phyloP scores from a whole-genome alignment of 2,888 invertebrate genomes.

The Scaptomyza cyrtandrae region DNA sequence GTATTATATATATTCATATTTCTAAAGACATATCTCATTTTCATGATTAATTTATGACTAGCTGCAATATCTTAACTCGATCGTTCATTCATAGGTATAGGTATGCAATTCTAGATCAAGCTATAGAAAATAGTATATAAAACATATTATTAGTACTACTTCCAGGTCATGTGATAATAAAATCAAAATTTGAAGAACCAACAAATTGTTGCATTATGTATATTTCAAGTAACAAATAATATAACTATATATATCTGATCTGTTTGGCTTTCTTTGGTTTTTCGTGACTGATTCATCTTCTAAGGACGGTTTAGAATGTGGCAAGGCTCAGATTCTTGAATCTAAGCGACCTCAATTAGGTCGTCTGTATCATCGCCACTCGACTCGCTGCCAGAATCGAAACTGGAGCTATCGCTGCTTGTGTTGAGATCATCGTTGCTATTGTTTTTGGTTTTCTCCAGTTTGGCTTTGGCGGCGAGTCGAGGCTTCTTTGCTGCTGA shows the following conservation, averaged over 20 bases:
- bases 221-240: background rate
- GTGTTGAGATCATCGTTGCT: no score
- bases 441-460: no score
- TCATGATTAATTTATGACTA: no score
- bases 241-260: background rate
- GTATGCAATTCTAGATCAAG: no score
- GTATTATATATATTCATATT: no score
- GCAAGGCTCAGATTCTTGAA: no score
- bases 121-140: no score
- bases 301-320: background rate
- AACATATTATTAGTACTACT: no score
- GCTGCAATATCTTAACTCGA: no score
- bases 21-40: no score
- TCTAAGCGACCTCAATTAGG: background rate
- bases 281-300: background rate
- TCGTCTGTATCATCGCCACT: background rate
- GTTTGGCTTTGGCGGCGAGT: background rate
- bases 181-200: background rate
- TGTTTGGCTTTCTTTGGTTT: background rate
- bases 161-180: no score
- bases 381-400: background rate
- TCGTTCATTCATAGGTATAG: no score
- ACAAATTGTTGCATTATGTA: background rate
- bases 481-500: background rate
- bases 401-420: background rate